These are phyloP conservation scores for Onychomys leucogaster DNA, from an alignment of 2,797 vertebrate genomes.

Conservation along the genomic window DNA sequence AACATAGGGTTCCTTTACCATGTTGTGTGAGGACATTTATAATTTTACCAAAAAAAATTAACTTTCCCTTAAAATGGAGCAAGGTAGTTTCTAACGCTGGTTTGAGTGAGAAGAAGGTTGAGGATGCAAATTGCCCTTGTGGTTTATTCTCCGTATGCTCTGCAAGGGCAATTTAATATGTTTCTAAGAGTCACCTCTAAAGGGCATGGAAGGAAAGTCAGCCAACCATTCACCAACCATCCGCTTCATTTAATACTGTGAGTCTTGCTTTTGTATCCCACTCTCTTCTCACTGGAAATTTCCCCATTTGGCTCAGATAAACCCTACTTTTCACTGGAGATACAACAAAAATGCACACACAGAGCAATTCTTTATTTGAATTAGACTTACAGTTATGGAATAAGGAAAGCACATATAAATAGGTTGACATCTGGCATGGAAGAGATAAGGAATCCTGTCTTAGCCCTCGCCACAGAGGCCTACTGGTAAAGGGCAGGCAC, in stretches of 20 bases:
- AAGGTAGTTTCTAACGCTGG: background rate
- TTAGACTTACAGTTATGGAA: background rate
- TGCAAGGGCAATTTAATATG: background rate
- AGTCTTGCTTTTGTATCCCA: background rate
- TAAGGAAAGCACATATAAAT: background rate
- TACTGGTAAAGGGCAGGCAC: background rate
- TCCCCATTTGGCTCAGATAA: background rate
- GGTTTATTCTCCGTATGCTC: background rate
- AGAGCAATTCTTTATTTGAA: constrained; percentile 20
- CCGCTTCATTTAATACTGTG: background rate
- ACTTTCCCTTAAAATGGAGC: constrained; percentile 1
- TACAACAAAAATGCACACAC: background rate
- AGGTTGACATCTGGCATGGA: background rate
- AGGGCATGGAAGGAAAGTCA: background rate
- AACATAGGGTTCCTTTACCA: background rate
- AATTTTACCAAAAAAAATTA: background rate
- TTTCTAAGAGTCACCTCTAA: background rate
- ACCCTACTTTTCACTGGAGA: background rate
- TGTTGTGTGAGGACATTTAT: background rate
- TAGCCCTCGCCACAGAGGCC: background rate
- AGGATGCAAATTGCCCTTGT: background rate
- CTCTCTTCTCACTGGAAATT: background rate
- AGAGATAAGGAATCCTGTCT: background rate
- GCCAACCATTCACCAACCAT: background rate
- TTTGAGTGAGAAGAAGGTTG: background rate